Evolutionary conservation across 2,113 vertebrate genomes (phyloP), one percentile per base, ranked within the genome.

Genomic region (Spea bombifrons): DNA sequence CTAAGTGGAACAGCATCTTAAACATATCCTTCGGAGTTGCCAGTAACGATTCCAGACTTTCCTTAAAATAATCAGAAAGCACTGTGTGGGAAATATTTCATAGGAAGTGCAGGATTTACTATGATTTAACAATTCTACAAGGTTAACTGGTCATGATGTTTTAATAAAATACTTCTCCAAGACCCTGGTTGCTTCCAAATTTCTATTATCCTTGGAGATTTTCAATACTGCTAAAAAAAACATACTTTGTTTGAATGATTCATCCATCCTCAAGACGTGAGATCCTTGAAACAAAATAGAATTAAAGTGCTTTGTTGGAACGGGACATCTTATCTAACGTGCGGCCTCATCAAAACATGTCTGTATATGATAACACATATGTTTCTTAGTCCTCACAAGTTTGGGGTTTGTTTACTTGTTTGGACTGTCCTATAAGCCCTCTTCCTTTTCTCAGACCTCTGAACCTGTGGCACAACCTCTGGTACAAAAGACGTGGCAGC

Each of bases 141-240:
- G 10, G 9, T 15, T 16, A 47, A n/a, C 15, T 57, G 47, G n/a
- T 12, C 13, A 10, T 64, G 45, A 64, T 46, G 46, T 63, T 65
- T 17, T 16, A 65, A 65, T 75, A 47, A 44, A 44, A 66, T 44
- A 47, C 61, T 47, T 12, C 17, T 65, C 53, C 44, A 75, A 65
- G 9, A 12, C n/a, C 13, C 50, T 59, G 64, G 63, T 65, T 50
- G 73, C 73, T 49, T 65, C 73, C 73, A 75, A 47, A 61, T 75
- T 75, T 75, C 5, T 65, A 46, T 75, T 63, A 73, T 73, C 55
- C 55, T 73, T 73, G 55, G 73, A 65, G 73, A 16, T 46, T 75
- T 75, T 49, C 45, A 48, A 49, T 75, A 49, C 73, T 75, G 73
- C 16, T 75, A 63, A 47, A 74, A 48, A 30, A 57, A 64, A 74